Percentiles rank a stretch among this genome's conserved stretches.
Evolutionary conservation across 2,113 vertebrate genomes (phyloP).

Genomic region (Mastomys natalensis): DNA sequence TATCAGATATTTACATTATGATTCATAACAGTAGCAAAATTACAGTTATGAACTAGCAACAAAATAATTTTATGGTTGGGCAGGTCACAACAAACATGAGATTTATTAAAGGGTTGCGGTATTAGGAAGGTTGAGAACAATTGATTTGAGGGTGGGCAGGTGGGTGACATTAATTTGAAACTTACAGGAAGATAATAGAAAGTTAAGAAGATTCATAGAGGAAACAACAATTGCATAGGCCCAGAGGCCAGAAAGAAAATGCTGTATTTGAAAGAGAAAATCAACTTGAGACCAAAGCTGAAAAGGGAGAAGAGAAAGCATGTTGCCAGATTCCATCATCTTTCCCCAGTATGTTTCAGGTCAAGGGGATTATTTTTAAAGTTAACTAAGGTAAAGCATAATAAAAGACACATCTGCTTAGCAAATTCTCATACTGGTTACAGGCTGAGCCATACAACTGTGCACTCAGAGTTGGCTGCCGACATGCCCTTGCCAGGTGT

Average conservation of each 20-base stretch:
- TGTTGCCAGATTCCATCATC: not conserved
- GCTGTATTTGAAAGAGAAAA: not conserved
- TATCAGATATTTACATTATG: not conserved
- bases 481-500: not conserved
- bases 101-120: not conserved
- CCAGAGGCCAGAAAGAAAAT: constrained; percentile 1
- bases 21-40: not conserved
- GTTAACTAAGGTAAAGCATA: not conserved
- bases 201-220: not conserved
- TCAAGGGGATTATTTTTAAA: constrained; percentile 4
- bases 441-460: not conserved
- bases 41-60: not conserved
- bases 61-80: not conserved
- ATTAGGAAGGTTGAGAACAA: not conserved
- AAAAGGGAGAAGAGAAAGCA: no score
- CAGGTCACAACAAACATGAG: not conserved
- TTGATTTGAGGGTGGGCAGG: no score
- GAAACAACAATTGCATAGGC: not conserved
- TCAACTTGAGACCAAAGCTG: not conserved
- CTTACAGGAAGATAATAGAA: not conserved
- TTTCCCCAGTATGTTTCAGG: not conserved
- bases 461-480: not conserved
- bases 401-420: constrained; percentile 37
- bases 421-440: not conserved
- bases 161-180: not conserved